Conservation (phyloP, 2,797 vertebrate genomes). For the Arrhamphus sclerolepis region DNA sequence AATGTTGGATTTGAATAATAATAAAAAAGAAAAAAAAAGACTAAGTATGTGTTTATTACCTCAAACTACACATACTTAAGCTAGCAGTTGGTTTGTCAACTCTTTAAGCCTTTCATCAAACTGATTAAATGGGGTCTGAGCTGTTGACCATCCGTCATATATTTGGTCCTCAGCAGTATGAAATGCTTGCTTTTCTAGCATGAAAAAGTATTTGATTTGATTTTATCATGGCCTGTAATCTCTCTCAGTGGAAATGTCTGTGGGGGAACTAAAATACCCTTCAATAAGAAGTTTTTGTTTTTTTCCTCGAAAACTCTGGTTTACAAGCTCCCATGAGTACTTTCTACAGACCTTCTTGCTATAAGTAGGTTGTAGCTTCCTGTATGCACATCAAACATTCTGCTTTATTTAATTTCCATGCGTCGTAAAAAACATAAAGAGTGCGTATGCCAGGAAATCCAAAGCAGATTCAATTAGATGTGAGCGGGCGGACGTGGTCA, state of each 20-base stretch:
- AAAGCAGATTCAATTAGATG: conserved; percentile 61
- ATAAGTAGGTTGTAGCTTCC: conserved; percentile 40
- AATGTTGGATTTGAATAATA: not conserved
- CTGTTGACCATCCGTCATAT: not conserved
- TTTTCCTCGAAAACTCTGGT: conserved; percentile 30
- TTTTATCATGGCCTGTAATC: conserved; percentile 33
- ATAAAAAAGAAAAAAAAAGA: not conserved
- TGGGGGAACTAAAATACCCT: conserved; percentile 19
- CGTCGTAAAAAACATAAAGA: conserved; percentile 64
- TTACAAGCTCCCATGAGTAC: conserved; percentile 50
- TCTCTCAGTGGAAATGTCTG: conserved; percentile 23
- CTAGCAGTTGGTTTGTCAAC: too few relatives aligned
- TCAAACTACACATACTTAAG: not conserved
- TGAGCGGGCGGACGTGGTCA: conserved; percentile 17
- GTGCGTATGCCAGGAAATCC: conserved; percentile 43
- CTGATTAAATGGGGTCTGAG: not conserved
- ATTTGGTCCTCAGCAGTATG: not conserved
- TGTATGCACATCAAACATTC: conserved; percentile 62
- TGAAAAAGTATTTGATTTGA: conserved; percentile 9
- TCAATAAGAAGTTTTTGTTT: conserved; percentile 42
- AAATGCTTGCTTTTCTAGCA: conserved; percentile 6
- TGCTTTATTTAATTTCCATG: conserved; percentile 42
- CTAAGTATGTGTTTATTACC: not conserved
- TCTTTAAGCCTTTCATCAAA: not conserved
- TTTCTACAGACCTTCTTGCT: conserved; percentile 41